Conservation (phyloP, 2,797 vertebrate species). For the Cossypha dichroa region DNA sequence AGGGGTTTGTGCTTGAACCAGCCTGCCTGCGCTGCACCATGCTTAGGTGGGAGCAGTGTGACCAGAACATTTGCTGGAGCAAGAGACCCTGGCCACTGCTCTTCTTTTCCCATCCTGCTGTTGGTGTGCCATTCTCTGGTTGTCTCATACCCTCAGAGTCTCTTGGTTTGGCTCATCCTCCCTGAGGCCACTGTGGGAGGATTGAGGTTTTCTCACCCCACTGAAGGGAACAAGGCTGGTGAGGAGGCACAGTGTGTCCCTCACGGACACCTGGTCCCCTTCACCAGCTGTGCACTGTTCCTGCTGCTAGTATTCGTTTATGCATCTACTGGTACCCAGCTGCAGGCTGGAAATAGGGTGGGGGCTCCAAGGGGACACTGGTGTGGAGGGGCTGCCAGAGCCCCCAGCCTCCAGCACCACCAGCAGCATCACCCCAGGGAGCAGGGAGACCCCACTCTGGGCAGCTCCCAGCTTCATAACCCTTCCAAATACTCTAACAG, state of each 20-base stretch:
- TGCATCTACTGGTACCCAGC: not conserved
- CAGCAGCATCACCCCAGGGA: not conserved
- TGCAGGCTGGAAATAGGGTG: not conserved
- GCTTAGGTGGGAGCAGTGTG: accelerated
- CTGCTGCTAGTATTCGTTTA: accelerated
- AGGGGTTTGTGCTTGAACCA: accelerated
- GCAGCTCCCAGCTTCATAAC: not conserved
- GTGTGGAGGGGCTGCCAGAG: not conserved
- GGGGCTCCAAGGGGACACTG: not conserved
- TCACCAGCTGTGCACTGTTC: not conserved
- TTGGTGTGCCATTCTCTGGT: not conserved
- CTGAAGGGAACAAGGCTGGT: accelerated
- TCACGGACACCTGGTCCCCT: not conserved
- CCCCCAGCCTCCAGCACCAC: not conserved
- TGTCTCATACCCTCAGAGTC: accelerated
- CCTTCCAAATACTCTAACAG: not conserved
- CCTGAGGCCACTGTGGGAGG: not conserved
- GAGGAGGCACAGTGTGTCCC: not conserved
- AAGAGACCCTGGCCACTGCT: not conserved
- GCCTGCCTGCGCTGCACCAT: accelerated
- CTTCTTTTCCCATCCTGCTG: not conserved
- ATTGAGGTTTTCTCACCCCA: not conserved
- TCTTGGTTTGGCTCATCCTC: not conserved
- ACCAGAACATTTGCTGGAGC: not conserved
- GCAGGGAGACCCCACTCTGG: not conserved